Percentiles rank a stretch among this genome's conserved stretches.
These are phyloP conservation scores for Heliconius ismenius DNA, from an alignment of 2,888 invertebrate species.

Conservation along the genomic window DNA sequence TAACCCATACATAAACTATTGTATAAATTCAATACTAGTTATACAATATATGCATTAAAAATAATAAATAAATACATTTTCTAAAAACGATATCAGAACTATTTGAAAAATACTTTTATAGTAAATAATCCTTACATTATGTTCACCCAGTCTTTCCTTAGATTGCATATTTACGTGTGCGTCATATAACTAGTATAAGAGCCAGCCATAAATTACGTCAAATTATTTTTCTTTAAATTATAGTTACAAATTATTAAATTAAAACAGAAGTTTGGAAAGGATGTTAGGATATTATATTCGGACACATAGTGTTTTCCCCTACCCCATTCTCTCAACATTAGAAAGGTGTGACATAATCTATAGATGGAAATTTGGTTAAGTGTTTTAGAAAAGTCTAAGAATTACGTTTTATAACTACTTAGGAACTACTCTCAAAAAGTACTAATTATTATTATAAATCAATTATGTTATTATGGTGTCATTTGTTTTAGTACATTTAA, in stretches of 20 bases:
- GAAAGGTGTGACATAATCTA: not conserved
- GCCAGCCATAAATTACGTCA: constrained; percentile 1
- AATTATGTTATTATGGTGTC: not conserved
- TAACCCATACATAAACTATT: not conserved
- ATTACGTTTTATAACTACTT: not conserved
- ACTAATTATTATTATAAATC: not conserved
- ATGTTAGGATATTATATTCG: too few relatives aligned
- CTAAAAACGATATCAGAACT: not conserved
- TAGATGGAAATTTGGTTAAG: not conserved
- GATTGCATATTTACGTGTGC: constrained; percentile 7
- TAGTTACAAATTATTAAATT: too few relatives aligned
- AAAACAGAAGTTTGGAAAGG: too few relatives aligned
- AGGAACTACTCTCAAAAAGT: not conserved
- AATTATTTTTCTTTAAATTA: not conserved
- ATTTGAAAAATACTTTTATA: not conserved
- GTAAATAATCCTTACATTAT: constrained; percentile 3
- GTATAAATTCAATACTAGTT: not conserved
- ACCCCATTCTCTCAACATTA: too few relatives aligned
- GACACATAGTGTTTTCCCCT: too few relatives aligned
- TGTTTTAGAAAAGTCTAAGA: too few relatives aligned
- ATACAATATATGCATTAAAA: not conserved
- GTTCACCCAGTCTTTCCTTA: not conserved
- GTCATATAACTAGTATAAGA: not conserved
- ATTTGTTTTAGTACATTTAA: not conserved
- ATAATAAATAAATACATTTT: not conserved